phyloP scores from a whole-genome alignment of 2,888 invertebrate species.

The Zaprionus obscuricornis region DNA sequence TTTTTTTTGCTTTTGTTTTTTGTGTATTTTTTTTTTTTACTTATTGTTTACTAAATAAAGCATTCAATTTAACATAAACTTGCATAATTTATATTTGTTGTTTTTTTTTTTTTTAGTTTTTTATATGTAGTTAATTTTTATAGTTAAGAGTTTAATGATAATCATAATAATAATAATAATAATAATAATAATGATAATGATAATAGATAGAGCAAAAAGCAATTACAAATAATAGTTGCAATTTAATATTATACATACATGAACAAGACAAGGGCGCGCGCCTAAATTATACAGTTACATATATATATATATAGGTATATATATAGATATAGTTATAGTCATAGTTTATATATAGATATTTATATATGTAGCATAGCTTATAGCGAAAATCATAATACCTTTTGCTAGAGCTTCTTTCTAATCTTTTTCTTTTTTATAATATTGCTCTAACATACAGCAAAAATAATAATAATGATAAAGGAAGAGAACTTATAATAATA shows the following conservation, averaged over 20 bases:
- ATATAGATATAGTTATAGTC: constrained; percentile 21
- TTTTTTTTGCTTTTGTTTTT: constrained; percentile 14
- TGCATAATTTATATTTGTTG: constrained; percentile 36
- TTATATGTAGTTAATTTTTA: constrained; percentile 13
- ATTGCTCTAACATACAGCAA: constrained; percentile 41
- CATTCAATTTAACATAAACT: constrained; percentile 63
- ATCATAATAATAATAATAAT: constrained; percentile 24
- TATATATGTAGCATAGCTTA: constrained; percentile 64
- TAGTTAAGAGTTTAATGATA: constrained; percentile 15
- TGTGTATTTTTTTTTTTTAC: constrained; percentile 12
- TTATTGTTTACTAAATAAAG: constrained; percentile 64
- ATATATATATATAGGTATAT: constrained; percentile 9
- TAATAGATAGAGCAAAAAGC: constrained; percentile 25
- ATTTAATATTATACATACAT: constrained; percentile 68
- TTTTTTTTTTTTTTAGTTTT: constrained; percentile 10
- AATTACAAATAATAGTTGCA: constrained; percentile 63
- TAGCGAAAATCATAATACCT: constrained; percentile 74
- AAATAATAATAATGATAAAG: constrained; percentile 30
- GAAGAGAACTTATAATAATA: too few relatives aligned
- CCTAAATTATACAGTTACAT: constrained; percentile 34
- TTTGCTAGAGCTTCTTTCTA: constrained; percentile 56
- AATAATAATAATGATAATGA: constrained; percentile 8
- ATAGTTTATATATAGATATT: constrained; percentile 24
- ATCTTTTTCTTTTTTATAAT: constrained; percentile 27
- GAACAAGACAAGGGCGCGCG: constrained; percentile 49